Evolutionary conservation across 2,888 invertebrate species (phyloP).

Genomic region (Pyrgus malvae): DNA sequence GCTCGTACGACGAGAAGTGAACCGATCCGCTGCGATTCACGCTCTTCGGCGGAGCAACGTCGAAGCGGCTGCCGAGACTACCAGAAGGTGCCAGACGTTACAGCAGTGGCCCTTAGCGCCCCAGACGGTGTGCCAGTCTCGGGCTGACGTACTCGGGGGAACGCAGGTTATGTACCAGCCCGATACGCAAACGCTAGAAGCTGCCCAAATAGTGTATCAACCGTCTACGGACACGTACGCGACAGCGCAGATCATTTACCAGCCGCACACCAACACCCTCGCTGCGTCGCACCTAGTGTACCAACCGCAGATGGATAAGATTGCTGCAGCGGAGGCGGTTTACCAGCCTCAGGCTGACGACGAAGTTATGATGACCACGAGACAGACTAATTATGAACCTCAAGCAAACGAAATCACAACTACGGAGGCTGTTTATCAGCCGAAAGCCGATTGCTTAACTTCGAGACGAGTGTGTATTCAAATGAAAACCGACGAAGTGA

Average conservation of each 20-base stretch:
- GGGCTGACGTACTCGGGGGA: neutral
- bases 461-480: neutral
- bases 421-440: neutral
- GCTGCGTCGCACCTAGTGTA: constrained; percentile 4
- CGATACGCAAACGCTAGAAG: neutral
- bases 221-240: neutral
- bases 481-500: neutral
- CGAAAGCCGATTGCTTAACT: neutral
- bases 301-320: neutral
- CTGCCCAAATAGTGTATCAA: constrained; percentile 3
- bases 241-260: neutral
- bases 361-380: neutral
- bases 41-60: neutral
- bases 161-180: constrained; percentile 1
- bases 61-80: neutral
- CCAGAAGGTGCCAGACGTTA: neutral
- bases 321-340: constrained; percentile 2
- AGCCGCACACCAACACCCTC: neutral
- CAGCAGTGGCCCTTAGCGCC: neutral
- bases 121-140: neutral
- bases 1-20: no score
- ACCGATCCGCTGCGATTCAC: no score
- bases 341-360: neutral
- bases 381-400: neutral
- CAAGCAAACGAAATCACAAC: neutral